Evolutionary conservation across 2,797 vertebrate species (phyloP).

Genomic region (Pangasius larnaudii): DNA sequence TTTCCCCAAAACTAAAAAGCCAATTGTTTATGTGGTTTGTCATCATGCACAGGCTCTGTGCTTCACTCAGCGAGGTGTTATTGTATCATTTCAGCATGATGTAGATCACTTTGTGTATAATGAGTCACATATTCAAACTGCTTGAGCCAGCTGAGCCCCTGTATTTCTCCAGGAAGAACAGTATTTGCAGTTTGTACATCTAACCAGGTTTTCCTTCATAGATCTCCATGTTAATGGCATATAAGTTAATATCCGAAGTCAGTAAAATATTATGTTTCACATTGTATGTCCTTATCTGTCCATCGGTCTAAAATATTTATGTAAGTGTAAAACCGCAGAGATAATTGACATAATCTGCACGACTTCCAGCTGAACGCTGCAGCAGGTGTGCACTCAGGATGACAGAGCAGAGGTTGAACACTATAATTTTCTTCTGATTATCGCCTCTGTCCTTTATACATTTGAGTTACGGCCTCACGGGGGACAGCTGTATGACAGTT

Average conservation of each 20-base stretch:
- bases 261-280: slow-evolving; percentile 25
- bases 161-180: slow-evolving; percentile 41
- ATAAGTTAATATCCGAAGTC: neutral
- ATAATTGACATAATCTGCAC: slow-evolving; percentile 29
- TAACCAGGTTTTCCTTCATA: slow-evolving; percentile 27
- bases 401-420: neutral
- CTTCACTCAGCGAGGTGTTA: slow-evolving; percentile 73
- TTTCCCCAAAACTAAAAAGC: slow-evolving; percentile 60
- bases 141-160: slow-evolving; percentile 66
- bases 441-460: neutral
- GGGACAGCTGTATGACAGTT: neutral
- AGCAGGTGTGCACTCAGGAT: slow-evolving; percentile 30
- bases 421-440: slow-evolving; percentile 24
- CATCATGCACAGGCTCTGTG: slow-evolving; percentile 68
- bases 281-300: neutral
- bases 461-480: neutral
- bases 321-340: neutral
- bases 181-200: slow-evolving; percentile 14
- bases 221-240: slow-evolving; percentile 31
- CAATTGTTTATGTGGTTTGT: slow-evolving; percentile 69
- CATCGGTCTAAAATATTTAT: neutral
- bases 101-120: slow-evolving; percentile 72
- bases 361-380: slow-evolving; percentile 18
- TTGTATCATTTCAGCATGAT: slow-evolving; percentile 76
- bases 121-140: slow-evolving; percentile 72